Conservation (phyloP, 2,888 invertebrate genomes). For the Pterostichus madidus region DNA sequence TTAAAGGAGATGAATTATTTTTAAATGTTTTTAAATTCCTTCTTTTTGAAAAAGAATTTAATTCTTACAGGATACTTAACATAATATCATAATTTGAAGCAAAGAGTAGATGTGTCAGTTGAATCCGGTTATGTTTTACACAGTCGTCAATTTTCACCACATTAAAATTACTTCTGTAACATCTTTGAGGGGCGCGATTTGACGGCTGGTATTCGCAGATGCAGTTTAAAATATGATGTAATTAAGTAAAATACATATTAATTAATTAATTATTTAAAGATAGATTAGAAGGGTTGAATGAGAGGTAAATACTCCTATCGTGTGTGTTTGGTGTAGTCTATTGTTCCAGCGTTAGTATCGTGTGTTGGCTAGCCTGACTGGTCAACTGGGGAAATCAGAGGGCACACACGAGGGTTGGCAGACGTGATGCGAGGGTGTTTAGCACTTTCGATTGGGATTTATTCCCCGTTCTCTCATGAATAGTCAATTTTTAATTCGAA, state of each 20-base stretch:
- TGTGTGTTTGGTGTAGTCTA: background rate
- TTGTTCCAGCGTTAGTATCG: constrained; percentile 27
- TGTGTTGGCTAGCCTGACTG: constrained; percentile 20
- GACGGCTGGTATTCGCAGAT: too few relatives aligned
- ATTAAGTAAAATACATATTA: constrained; percentile 1
- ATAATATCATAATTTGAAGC: too few relatives aligned
- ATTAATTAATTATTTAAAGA: background rate
- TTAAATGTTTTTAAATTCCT: constrained; percentile 7
- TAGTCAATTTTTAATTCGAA: constrained; percentile 49
- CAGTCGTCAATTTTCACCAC: too few relatives aligned
- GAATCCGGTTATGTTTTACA: too few relatives aligned
- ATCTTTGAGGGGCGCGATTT: too few relatives aligned
- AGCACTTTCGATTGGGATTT: constrained; percentile 46
- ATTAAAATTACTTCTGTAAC: too few relatives aligned
- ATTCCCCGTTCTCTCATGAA: constrained; percentile 42
- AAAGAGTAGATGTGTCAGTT: too few relatives aligned
- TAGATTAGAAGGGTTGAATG: background rate
- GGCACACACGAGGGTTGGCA: background rate
- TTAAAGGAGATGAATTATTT: constrained; percentile 37
- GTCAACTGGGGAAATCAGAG: constrained; percentile 33
- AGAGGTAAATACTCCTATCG: background rate
- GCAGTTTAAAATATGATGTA: background rate
- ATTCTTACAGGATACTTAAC: too few relatives aligned
- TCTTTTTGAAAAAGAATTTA: background rate
- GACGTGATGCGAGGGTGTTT: constrained; percentile 6